phyloP scores from a whole-genome alignment of 2,113 vertebrate genomes.

The Ameiurus melas region DNA sequence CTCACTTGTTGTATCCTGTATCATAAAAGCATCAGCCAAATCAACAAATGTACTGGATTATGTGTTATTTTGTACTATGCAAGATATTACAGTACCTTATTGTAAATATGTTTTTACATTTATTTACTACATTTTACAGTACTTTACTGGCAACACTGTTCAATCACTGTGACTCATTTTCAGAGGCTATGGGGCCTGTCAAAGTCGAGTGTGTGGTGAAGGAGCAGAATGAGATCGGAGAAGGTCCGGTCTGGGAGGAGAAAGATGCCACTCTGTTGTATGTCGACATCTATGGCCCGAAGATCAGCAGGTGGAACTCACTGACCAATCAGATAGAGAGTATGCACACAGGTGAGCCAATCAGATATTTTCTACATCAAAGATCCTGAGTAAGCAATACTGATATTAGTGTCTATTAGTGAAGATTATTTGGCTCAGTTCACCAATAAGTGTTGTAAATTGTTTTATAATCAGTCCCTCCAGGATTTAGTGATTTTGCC shows the following conservation, averaged over 20 bases:
- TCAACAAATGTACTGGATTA: background rate
- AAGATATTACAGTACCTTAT: background rate
- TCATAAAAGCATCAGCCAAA: background rate
- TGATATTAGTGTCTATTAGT: background rate
- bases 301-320: conserved; percentile 81
- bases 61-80: background rate
- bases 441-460: background rate
- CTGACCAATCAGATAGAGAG: conserved; percentile 67
- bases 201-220: conserved; percentile 78
- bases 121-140: background rate
- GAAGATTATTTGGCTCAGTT: background rate
- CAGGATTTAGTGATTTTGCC: too few species aligned
- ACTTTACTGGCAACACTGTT: background rate
- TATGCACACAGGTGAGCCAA: conserved; percentile 76
- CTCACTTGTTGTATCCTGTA: too few species aligned
- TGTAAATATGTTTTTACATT: background rate
- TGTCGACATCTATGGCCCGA: conserved; percentile 82
- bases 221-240: conserved; percentile 72
- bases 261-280: conserved; percentile 76
- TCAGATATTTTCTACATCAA: background rate
- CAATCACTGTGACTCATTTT: background rate
- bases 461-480: background rate
- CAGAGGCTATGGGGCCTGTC: conserved; percentile 77
- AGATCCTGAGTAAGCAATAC: background rate
- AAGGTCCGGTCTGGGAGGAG: conserved; percentile 91